These are phyloP conservation scores for Alloplasta piceator DNA, from an alignment of 2,888 invertebrate species.

Conservation along the genomic window DNA sequence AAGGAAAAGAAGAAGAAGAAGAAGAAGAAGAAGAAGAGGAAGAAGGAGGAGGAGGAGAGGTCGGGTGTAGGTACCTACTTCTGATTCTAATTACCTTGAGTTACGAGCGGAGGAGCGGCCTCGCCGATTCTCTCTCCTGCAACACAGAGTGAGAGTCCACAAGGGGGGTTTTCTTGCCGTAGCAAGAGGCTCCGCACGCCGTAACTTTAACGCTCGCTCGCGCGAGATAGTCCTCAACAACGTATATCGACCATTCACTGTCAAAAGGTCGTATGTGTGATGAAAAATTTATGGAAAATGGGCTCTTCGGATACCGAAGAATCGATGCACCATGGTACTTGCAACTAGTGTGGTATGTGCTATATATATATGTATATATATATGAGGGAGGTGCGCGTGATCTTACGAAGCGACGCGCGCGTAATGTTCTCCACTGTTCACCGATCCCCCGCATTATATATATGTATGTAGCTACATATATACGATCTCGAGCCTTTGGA, in stretches of 20 bases:
- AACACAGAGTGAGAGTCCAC: conserved; percentile 40
- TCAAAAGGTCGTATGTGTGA: too few species aligned
- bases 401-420: conserved; percentile 42
- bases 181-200: conserved; percentile 61
- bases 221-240: conserved; percentile 29
- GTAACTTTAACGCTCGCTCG: conserved; percentile 64
- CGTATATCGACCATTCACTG: too few species aligned
- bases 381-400: conserved; percentile 7
- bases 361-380: conserved; percentile 8
- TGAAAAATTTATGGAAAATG: too few species aligned
- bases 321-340: conserved; percentile 13
- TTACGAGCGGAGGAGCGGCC: conserved; percentile 68
- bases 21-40: conserved; percentile 16
- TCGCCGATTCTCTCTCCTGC: conserved; percentile 58
- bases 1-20: conserved; percentile 4
- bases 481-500: conserved; percentile 17
- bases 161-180: conserved; percentile 56
- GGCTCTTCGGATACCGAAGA: too few species aligned
- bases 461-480: conserved; percentile 6
- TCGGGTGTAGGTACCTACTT: conserved; percentile 67
- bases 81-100: conserved; percentile 69
- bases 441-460: conserved; percentile 35
- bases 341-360: neutral
- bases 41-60: conserved; percentile 63
- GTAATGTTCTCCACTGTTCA: conserved; percentile 52